Evolutionary conservation across 2,797 vertebrate species (phyloP), one percentile per base, ranked within the genome.

Genomic region (Aplochiton taeniatus): DNA sequence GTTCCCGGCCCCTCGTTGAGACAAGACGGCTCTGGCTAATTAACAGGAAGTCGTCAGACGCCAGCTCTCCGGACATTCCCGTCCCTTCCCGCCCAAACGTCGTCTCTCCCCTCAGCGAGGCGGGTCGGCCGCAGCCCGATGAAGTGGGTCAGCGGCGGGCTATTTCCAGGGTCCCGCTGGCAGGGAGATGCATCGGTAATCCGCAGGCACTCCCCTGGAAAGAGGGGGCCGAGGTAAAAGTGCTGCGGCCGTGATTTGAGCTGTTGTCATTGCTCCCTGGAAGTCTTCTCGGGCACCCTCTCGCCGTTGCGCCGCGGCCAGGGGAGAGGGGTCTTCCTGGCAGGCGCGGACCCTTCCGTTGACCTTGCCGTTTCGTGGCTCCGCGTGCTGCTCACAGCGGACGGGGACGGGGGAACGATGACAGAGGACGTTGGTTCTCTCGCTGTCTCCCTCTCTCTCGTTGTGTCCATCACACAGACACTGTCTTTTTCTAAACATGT

Each of bases 121-220:
- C 3, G 31, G 88, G 87, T 91, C 87, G 87, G 85, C 56, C 77
- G 74, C 43, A 87, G 78, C 80, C 70, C 85, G 81, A 91, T 87
- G 84, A 92, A 89, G 84, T 90, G 79, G 89, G 87, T 88, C 89
- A 85, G 81, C 1, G 54, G 74, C 86, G 76, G 77, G 76, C 91
- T 92, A 91, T 90, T 90, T 90, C 85, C 82, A 88, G 84, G 85
- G 66, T 66, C 62, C 16, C 55, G 78, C 79, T 90, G 86, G 84
- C 87, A 87, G 85, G 73, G 83, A 89, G 87, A 91, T 91, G 78
- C 86, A 91, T 89, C 82, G 82, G 81, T 88, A 86, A 89, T 90
- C 82, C 78, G 70, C 72, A 81, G 83, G 80, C 62, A 60, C 77
- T 79, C 86, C 82, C 83, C 74, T 71, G 69, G 79, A 86, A 87